Evolutionary conservation across 2,888 invertebrate species (phyloP), one percentile per base, ranked within the genome.

Genomic region (Microctonus brassicae): DNA sequence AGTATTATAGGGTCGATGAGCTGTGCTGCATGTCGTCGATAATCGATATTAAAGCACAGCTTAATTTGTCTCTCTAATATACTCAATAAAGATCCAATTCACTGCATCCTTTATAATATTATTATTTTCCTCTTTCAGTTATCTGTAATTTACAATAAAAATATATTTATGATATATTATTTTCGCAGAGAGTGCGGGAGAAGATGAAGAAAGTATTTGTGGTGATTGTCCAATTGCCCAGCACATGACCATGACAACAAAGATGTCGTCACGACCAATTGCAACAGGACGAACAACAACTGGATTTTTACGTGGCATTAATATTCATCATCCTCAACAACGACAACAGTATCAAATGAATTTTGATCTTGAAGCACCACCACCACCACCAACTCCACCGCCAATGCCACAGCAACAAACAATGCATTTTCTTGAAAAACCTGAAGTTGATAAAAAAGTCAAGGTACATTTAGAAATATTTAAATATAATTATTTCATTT

Each of bases 391-490:
- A 69, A 84, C 83, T 34, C 81, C 79, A n/a, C 89, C 90, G 82
- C 89, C 91, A 78, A 81, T 60, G 76, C 76, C 66, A 9, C n/a
- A n/a, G n/a, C 61, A 69, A 17, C 82, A 81, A 36, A 82, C 82
- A 85, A 91, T 91, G 84, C 87, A 86, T 81, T 87, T 90, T 52
- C 89, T 92, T 79, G 92, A 92, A 87, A 92, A 92, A 87, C 92
- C 92, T 79, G 90, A 90, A 76, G 86, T 89, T 82, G 93, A 93
- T 89, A 93, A 92, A 87, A 94, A 93, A 89, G 93, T 94, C 83
- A 94, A 94, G 91, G 94, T 93, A 89, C 84, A 90, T 78, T n/a
- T 29, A n/a, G n/a, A 62, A 34, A 55, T 24, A 57, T n/a, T n/a
- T 64, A 1, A 47, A 58, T 36, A 13, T 60, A 24, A n/a, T 63